A percentile compares a stretch with the other conserved stretches of the same genome.
Evolutionary conservation across 2,888 invertebrate species (phyloP).

Genomic region (Trichacis sp.): DNA sequence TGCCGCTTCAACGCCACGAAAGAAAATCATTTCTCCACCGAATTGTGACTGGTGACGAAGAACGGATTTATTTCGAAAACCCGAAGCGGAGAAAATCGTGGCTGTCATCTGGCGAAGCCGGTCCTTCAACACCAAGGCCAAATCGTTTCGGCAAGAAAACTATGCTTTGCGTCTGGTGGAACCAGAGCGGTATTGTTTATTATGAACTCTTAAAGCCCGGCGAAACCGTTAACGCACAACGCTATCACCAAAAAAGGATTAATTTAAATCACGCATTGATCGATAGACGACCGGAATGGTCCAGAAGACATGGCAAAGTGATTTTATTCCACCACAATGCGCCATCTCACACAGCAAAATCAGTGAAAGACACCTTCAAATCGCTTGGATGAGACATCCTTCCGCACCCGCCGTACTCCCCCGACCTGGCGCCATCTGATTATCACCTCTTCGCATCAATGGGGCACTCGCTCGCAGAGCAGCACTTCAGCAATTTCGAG

Average conservation of each 20-base stretch:
- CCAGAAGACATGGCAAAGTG: neutral
- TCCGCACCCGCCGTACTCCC: too few species aligned
- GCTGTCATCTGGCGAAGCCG: constrained; percentile 29
- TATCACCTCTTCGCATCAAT: too few species aligned
- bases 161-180: constrained; percentile 28
- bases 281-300: neutral
- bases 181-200: constrained; percentile 25
- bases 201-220: too few species aligned
- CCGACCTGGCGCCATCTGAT: too few species aligned
- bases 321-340: too few species aligned
- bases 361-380: too few species aligned
- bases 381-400: too few species aligned
- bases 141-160: constrained; percentile 27
- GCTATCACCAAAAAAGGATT: constrained; percentile 32
- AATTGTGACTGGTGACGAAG: constrained; percentile 34
- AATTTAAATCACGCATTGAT: neutral
- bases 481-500: too few species aligned
- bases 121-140: constrained; percentile 30
- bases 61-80: too few species aligned
- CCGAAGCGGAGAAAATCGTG: constrained; percentile 37
- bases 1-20: constrained; percentile 33
- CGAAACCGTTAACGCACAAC: too few species aligned
- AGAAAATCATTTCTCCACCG: constrained; percentile 36
- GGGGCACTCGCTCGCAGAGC: too few species aligned
- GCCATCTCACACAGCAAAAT: too few species aligned